Base-by-base conservation (phyloP, 1,140 invertebrate genomes). In the Xylocopa sonorina region DNA sequence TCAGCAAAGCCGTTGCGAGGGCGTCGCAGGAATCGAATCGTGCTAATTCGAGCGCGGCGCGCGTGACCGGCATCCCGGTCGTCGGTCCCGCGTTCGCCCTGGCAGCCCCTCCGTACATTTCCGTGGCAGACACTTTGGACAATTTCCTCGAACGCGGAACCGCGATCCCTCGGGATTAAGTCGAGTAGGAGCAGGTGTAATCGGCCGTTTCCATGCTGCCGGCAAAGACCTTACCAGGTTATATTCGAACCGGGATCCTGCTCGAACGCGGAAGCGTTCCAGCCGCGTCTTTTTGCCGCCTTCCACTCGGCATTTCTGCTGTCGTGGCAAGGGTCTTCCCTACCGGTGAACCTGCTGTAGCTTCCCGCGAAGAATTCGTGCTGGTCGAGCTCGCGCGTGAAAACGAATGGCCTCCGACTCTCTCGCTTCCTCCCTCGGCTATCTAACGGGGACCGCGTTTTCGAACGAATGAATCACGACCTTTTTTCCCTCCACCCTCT, bases 11-110 rank as follows among this genome's bases (percentile, higher is more conserved):
- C 34, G 66, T 6, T 53, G 57, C 77, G 57, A 53, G 64, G 74
- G 77, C 64, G 63, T 84, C 74, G 75, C 16, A 18, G 55, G 68
- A 80, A 57, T 82, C 79, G 63, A 71, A 67, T 84, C 81, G 83
- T 83, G 82, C 82, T 87, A 87, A 87, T 87, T 87, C 83, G 71
- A 81, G 76, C 53, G 80, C 55, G 73, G 32, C 60, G 78, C 68
- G 82, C 83, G 85, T 85, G 83, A 87, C 83, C 80, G 57, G 85
- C 75, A 73, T 87, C 62, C 78, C 55, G 64, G 27, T 29, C 41
- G 27, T 6, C n/a, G 6, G n/a, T n/a, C n/a, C n/a, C n/a, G n/a
- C n/a, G n/a, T n/a, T n/a, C n/a, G n/a, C n/a, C 27, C 14, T 14
- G 21, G 27, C 10, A 21, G 48, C 41, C 29, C 16, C 34, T 4